phyloP scores from a whole-genome alignment of 1,140 invertebrate genomes.

The Drosophila erecta region DNA sequence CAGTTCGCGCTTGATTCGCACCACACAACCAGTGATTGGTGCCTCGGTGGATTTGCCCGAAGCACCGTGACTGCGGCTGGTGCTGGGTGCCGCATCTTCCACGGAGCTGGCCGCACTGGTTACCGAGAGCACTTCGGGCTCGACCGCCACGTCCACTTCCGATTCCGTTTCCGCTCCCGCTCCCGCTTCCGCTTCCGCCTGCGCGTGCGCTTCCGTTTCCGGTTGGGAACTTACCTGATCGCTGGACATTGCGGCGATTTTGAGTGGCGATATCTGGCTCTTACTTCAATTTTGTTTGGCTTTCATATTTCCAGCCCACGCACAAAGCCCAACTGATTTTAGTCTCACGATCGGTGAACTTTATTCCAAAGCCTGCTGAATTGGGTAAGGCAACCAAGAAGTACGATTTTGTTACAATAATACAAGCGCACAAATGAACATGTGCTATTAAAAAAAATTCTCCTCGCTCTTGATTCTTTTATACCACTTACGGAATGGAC shows the following conservation, averaged over 20 bases:
- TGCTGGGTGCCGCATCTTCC: neutral
- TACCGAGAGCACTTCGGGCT: neutral
- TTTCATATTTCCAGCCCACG: neutral
- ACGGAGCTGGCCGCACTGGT: neutral
- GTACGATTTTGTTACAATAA: too few species aligned
- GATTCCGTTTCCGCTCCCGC: neutral
- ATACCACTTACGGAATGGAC: too few species aligned
- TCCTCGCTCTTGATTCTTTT: too few species aligned
- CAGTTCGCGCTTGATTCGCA: conserved; percentile 49
- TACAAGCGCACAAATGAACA: too few species aligned
- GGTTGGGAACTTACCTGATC: neutral
- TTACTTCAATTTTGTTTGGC: neutral
- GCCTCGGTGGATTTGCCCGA: neutral
- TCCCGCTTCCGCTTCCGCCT: conserved; percentile 1
- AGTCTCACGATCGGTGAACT: neutral
- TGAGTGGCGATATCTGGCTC: neutral
- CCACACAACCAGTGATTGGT: neutral
- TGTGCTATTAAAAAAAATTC: too few species aligned
- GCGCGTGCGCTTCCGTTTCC: conserved; percentile 1
- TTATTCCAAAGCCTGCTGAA: neutral
- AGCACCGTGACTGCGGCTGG: neutral
- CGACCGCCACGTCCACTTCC: neutral
- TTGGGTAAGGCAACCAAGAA: too few species aligned
- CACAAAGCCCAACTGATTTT: neutral
- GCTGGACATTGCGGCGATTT: conserved; percentile 5